Base-by-base conservation (phyloP, 2,888 invertebrate species). In the Agrotis ipsilon region DNA sequence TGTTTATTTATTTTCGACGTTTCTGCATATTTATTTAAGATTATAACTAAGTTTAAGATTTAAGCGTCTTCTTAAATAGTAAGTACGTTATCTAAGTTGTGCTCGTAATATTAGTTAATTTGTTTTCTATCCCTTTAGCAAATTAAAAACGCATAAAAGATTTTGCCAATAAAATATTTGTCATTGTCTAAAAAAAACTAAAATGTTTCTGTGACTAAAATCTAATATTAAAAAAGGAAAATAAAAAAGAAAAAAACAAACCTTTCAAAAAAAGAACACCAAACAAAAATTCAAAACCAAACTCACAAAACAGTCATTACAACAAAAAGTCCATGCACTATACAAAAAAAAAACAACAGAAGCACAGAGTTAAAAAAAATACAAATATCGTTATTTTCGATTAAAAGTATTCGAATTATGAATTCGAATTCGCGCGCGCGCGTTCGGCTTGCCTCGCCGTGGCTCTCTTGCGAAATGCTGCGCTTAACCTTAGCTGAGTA, bases 391-490 rank as follows among this genome's bases (percentile, higher is more conserved):
- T 68, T 27, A 57, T 51, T 64, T 48, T 67, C 65, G 66, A 69
- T 67, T 74, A 67, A 70, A 39, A 75, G 5, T 58, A 77, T 75
- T 77, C 66, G n/a, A 75, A 73, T 70, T 80, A 39, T 39, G 11
- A 39, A 39, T 39, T 79, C 71, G 79, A 72, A 72, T 80, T 67
- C 70, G 78, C 82, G 71, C 76, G 85, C 84, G 85, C 80, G 73
- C 68, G 55, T 4, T 39, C 80, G 82, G 78, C 74, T 63, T 71
- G 61, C 71, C 58, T 62, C 75, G 72, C 69, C 76, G 78, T 63
- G 65, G 69, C 39, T 72, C 69, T 70, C 73, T 85, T 85, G 85
- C 84, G 85, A 86, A 85, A 86, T 83, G 81, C 73, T 70, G 67
- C 65, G 71, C 76, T 71, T 86, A 86, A 85, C 86, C 86, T 86